Evolutionary conservation across 2,113 vertebrate species (phyloP).

Genomic region (Pelmatolapia mariae): DNA sequence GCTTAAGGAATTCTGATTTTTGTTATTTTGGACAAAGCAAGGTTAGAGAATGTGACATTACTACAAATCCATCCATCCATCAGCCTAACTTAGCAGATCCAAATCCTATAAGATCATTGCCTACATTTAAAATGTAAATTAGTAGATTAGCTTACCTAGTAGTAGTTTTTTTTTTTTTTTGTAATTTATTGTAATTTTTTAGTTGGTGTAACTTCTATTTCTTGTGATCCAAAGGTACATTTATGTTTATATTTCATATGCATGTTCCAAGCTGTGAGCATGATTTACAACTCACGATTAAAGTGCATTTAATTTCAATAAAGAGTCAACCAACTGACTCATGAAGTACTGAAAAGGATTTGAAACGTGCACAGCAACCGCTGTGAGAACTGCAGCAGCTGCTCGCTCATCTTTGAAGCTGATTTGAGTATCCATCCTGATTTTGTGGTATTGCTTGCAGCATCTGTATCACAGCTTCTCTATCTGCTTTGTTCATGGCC

Average conservation of each 20-base stretch:
- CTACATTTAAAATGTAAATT: neutral
- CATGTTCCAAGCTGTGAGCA: neutral
- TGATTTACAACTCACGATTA: neutral
- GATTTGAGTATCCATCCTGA: neutral
- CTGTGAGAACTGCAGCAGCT: neutral
- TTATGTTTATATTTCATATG: neutral
- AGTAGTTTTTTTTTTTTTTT: neutral
- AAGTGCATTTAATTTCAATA: neutral
- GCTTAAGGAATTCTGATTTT: neutral
- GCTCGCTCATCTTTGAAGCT: neutral
- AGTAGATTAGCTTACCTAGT: neutral
- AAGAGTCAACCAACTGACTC: neutral
- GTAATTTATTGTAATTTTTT: neutral
- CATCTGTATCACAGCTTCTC: neutral
- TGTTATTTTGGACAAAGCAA: neutral
- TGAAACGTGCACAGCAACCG: neutral
- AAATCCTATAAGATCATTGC: neutral
- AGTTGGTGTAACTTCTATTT: neutral
- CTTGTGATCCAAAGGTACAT: neutral
- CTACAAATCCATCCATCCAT: neutral
- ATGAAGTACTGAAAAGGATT: neutral
- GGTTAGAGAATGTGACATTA: neutral
- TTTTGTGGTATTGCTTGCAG: neutral
- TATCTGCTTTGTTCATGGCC: neutral
- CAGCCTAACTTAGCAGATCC: neutral